These are phyloP conservation scores for Diabrotica balteata DNA, from an alignment of 2,888 invertebrate species.

Conservation along the genomic window DNA sequence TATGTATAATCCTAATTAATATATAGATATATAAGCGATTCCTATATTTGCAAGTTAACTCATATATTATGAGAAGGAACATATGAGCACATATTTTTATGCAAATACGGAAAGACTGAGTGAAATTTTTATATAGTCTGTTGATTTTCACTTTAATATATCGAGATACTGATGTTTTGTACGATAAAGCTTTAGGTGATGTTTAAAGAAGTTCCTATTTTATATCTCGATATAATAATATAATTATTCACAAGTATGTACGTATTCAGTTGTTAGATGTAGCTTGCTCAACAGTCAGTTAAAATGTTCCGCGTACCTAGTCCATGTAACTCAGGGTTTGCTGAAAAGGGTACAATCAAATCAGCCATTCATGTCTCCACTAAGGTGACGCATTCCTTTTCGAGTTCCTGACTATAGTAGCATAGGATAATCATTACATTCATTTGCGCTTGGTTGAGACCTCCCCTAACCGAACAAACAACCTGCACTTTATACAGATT, in stretches of 20 bases:
- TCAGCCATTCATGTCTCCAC: constrained; percentile 51
- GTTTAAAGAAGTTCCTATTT: constrained; percentile 64
- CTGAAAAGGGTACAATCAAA: constrained; percentile 62
- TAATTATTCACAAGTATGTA: constrained; percentile 58
- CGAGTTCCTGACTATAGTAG: constrained; percentile 60
- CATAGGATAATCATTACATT: constrained; percentile 40
- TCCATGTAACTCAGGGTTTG: constrained; percentile 61
- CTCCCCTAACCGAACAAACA: neutral
- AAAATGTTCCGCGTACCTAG: constrained; percentile 57
- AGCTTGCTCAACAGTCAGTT: constrained; percentile 62
- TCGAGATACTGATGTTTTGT: constrained; percentile 61
- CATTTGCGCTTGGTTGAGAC: constrained; percentile 22
- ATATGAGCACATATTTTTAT: constrained; percentile 63
- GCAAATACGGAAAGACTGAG: constrained; percentile 65
- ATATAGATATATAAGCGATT: constrained; percentile 52
- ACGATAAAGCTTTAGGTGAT: constrained; percentile 63
- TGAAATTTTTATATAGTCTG: constrained; percentile 63
- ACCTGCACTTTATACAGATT: too few species aligned
- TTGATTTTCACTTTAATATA: constrained; percentile 61
- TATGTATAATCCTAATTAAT: constrained; percentile 57
- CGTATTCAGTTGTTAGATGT: constrained; percentile 61
- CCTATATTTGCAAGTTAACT: constrained; percentile 59
- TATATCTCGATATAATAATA: constrained; percentile 60
- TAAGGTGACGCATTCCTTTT: constrained; percentile 55
- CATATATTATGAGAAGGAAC: constrained; percentile 59